Evolutionary conservation across 2,888 invertebrate genomes (phyloP).

Genomic region (Standfussiana lucernea): DNA sequence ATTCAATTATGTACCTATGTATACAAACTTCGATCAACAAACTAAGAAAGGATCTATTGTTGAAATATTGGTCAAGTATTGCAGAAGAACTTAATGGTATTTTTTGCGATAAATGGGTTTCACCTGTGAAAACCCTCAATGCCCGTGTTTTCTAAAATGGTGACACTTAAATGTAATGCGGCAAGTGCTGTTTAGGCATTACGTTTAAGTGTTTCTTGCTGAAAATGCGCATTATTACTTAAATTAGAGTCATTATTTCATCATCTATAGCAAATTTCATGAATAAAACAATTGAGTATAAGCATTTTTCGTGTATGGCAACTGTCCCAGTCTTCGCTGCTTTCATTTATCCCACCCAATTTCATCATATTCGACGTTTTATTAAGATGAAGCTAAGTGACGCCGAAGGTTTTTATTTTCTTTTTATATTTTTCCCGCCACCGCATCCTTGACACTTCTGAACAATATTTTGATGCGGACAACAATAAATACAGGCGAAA

Average conservation of each 20-base stretch:
- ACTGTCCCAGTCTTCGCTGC: not conserved
- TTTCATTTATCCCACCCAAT: not conserved
- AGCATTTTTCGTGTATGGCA: not conserved
- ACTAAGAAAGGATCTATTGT: slow-evolving; percentile 1
- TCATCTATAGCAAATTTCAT: not conserved
- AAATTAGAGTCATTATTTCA: not conserved
- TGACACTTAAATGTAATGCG: too few relatives aligned
- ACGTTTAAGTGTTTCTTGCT: too few relatives aligned
- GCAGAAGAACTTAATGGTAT: not conserved
- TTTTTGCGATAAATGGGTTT: not conserved
- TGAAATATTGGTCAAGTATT: slow-evolving; percentile 30
- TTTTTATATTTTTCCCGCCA: slow-evolving; percentile 10
- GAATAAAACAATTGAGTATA: not conserved
- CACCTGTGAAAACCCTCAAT: not conserved
- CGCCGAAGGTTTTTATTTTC: slow-evolving; percentile 13
- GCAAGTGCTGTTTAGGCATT: too few relatives aligned
- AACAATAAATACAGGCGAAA: slow-evolving; percentile 71
- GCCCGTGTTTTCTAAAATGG: too few relatives aligned
- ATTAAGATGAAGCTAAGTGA: slow-evolving; percentile 31
- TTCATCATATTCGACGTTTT: not conserved
- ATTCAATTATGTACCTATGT: slow-evolving; percentile 30
- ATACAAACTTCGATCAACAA: not conserved
- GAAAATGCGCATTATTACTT: too few relatives aligned
- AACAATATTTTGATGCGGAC: slow-evolving; percentile 63
- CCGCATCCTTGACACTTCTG: slow-evolving; percentile 66